Evolutionary conservation across 30 jellyfish, hydroid and myxozoan genomes (phyloP).

Genomic region (Hydractinia echinata): DNA sequence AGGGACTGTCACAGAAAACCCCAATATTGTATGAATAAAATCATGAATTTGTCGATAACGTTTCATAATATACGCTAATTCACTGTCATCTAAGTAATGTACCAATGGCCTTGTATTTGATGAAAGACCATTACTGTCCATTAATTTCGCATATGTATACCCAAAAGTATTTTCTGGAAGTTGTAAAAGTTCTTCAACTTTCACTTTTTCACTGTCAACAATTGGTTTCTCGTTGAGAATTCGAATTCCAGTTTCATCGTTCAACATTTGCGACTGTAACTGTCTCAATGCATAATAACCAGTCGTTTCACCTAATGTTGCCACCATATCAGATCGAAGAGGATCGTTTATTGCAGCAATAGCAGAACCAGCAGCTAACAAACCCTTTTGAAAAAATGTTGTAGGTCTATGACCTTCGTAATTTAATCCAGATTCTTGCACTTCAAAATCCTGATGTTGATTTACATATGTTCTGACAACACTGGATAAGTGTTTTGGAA

Average conservation of each 20-base stretch:
- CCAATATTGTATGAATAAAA: slow-evolving; percentile 71
- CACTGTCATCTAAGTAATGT: slow-evolving; percentile 78
- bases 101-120: slow-evolving; percentile 83
- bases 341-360: slow-evolving; percentile 77
- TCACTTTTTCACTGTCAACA: slow-evolving; percentile 50
- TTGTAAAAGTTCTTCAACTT: slow-evolving; percentile 51
- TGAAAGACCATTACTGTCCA: slow-evolving; percentile 59
- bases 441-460: slow-evolving; percentile 26
- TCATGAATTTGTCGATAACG: slow-evolving; percentile 94
- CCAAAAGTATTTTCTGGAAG: slow-evolving; percentile 87
- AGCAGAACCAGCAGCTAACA: slow-evolving; percentile 88
- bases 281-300: slow-evolving; percentile 55
- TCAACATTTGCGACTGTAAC: slow-evolving; percentile 70
- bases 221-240: slow-evolving; percentile 87
- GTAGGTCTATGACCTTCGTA: slow-evolving; percentile 79
- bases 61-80: slow-evolving; percentile 89
- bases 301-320: slow-evolving; percentile 95
- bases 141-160: slow-evolving; percentile 70
- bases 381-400: slow-evolving; percentile 49
- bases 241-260: slow-evolving; percentile 75
- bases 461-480: not conserved
- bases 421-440: slow-evolving; percentile 23
- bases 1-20: slow-evolving; percentile 64
- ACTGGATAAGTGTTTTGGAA: too few species aligned
- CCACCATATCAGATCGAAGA: slow-evolving; percentile 84